Base-by-base conservation (phyloP, 2,888 invertebrate species). In the Lasioglossum morio region DNA sequence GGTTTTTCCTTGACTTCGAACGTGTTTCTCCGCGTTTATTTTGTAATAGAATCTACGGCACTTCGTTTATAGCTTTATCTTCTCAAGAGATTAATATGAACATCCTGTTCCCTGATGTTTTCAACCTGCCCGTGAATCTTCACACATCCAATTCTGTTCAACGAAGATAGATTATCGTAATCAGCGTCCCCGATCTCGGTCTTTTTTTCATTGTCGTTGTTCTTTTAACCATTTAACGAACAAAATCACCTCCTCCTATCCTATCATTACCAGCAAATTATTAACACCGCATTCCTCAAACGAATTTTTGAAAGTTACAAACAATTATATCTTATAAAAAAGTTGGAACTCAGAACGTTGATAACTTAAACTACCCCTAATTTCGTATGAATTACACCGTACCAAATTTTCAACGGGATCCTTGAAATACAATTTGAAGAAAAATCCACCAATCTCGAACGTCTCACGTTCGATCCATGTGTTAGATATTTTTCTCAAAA, bases 61-160 rank as follows among this genome's bases (percentile, higher is more conserved):
- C 30, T 63, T 63, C 30, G 63, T 63, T 63, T 76, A 63, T 63
- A 63, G 16, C 63, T 63, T 63, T 63, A 63, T 63, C 63, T 63
- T 63, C 27, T 8, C 63, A 30, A 63, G 63, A 63, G 63, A 63
- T 63, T 63, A 63, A 63, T 63, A 63, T 14, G 63, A 2, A 30
- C 63, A 63, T 63, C 63, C 63, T 63, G 63, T 63, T 63, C 30
- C 16, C 16, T 63, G 30, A 19, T 63, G 63, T 63, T 60, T 63
- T 2, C 63, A 63, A 30, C 16, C 7, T 63, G 63, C 63, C 63
- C 63, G 63, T 63, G 63, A 63, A 63, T 63, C 63, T 63, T 63
- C 63, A 27, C 63, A 63, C 63, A 63, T 63, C 63, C 63, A 63
- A 63, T 63, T 30, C 30, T 63, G n/a, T 30, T 2, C 63, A 16